phyloP scores from a whole-genome alignment of 35 echinoderm and acorn worm genomes.

The Stichopus chloronotus region DNA sequence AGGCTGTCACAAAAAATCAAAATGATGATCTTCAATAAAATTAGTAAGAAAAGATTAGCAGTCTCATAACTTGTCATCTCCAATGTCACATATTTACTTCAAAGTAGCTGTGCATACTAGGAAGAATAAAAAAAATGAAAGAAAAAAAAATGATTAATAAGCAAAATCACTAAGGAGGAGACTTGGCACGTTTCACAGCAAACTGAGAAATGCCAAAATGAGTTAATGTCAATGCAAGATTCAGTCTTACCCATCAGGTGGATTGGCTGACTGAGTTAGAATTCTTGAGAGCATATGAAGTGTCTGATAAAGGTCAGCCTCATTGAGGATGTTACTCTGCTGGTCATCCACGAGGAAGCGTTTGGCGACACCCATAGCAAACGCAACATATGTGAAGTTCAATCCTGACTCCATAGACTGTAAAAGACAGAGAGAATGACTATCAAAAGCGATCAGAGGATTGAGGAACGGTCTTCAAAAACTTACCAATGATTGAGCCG shows the following conservation, averaged over 20 bases:
- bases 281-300: constrained; percentile 83
- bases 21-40: background rate
- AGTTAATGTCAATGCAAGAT: no score
- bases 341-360: constrained; percentile 94
- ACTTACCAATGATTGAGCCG: no score
- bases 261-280: constrained; percentile 77
- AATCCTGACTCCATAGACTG: constrained; percentile 95
- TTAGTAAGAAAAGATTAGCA: background rate
- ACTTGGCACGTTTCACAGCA: no score
- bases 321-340: constrained; percentile 91
- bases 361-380: constrained; percentile 88
- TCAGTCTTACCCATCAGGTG: constrained; percentile 84
- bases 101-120: no score
- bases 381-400: constrained; percentile 80
- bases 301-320: constrained; percentile 92
- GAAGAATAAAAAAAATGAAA: no score
- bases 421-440: background rate
- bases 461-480: no score
- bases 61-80: background rate
- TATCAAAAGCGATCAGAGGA: background rate
- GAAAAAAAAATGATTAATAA: no score
- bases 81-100: no score
- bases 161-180: no score
- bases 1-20: constrained; percentile 44
- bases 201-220: no score